Conservation (phyloP, 1,140 invertebrate species). For the Aphaenogaster rudis region DNA sequence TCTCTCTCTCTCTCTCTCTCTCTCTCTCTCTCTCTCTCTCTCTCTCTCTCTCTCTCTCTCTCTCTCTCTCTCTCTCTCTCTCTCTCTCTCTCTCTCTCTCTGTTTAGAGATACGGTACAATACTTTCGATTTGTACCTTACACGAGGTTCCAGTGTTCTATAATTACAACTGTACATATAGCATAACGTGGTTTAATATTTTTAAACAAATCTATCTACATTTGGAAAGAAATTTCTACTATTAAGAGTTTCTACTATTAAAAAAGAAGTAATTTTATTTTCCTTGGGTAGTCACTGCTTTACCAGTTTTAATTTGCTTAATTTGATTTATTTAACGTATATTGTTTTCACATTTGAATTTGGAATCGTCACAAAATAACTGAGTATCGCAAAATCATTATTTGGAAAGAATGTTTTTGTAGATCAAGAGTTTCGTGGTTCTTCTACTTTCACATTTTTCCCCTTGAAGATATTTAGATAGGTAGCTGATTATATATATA, state of each 20-base stretch:
- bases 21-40: not conserved
- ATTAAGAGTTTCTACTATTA: not conserved
- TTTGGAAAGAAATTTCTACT: not conserved
- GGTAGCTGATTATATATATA: constrained; percentile 17
- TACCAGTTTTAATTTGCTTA: not conserved
- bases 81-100: not conserved
- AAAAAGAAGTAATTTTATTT: not conserved
- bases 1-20: not conserved
- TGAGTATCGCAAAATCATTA: not conserved
- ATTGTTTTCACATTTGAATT: not conserved
- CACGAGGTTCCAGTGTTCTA: not conserved
- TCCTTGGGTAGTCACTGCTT: not conserved
- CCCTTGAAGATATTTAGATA: not conserved
- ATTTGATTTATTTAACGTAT: not conserved
- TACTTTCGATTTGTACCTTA: not conserved
- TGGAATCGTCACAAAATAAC: not conserved
- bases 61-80: too few relatives aligned
- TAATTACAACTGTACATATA: not conserved
- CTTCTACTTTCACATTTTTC: not conserved
- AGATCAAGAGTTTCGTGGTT: not conserved
- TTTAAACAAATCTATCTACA: not conserved
- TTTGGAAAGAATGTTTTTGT: not conserved
- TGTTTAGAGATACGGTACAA: not conserved
- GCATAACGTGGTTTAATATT: not conserved
- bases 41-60: not conserved